Conservation (phyloP, 2,888 invertebrate species). For the Caenorhabditis zanzibari region DNA sequence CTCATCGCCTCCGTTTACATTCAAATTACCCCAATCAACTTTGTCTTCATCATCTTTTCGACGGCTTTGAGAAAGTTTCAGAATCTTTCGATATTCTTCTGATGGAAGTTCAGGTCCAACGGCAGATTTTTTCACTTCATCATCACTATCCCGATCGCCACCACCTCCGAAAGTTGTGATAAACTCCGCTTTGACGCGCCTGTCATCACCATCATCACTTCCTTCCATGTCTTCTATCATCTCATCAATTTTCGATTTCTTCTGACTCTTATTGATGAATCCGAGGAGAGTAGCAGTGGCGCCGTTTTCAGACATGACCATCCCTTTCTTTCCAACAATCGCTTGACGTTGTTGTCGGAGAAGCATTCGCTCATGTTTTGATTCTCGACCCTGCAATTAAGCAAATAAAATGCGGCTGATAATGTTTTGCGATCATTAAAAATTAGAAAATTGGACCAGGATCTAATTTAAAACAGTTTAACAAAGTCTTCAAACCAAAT, state of each 20-base stretch:
- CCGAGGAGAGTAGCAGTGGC: conserved; percentile 76
- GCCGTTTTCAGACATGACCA: conserved; percentile 71
- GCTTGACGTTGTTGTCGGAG: conserved; percentile 76
- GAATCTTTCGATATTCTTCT: conserved; percentile 73
- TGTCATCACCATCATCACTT: conserved; percentile 58
- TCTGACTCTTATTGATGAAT: conserved; percentile 65
- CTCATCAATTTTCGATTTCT: conserved; percentile 60
- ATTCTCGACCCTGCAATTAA: conserved; percentile 78
- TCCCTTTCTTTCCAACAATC: conserved; percentile 72
- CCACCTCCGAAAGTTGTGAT: conserved; percentile 75
- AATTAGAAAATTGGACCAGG: background rate
- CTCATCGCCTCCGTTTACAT: conserved; percentile 13
- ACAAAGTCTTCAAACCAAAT: background rate
- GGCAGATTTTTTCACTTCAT: conserved; percentile 51
- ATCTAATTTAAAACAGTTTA: background rate
- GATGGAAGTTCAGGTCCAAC: conserved; percentile 75
- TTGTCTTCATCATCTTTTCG: conserved; percentile 49
- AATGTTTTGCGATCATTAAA: background rate
- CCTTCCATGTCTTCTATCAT: conserved; percentile 57
- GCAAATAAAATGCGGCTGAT: background rate
- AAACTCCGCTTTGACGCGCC: conserved; percentile 68
- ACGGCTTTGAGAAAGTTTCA: conserved; percentile 67
- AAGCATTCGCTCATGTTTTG: conserved; percentile 77
- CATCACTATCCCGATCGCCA: conserved; percentile 50
- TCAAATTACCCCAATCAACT: conserved; percentile 61